Evolutionary conservation across 2,888 invertebrate species (phyloP).

Genomic region (Lycocerus yunnanus): DNA sequence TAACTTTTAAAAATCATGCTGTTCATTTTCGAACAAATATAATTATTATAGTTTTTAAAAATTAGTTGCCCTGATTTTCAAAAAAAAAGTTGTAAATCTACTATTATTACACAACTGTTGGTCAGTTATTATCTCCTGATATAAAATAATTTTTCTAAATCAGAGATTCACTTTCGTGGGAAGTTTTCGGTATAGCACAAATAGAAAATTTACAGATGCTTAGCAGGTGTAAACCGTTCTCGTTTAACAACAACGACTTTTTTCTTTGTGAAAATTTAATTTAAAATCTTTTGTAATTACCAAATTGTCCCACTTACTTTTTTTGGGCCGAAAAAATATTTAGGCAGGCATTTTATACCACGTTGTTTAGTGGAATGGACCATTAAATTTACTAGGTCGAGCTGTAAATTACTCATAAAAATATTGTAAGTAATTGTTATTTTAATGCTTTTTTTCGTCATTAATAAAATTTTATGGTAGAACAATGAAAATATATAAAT

Average conservation of each 20-base stretch:
- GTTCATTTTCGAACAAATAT: too few relatives aligned
- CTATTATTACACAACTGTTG: too few relatives aligned
- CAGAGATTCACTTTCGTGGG: too few relatives aligned
- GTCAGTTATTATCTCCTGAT: too few relatives aligned
- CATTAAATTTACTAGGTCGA: conserved; percentile 13
- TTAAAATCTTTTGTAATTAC: background rate
- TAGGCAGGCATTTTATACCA: background rate
- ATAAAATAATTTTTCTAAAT: too few relatives aligned
- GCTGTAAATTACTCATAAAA: conserved; percentile 9
- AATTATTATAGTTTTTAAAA: too few relatives aligned
- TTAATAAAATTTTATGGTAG: background rate
- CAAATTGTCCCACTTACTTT: background rate
- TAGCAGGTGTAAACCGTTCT: background rate
- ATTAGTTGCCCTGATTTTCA: too few relatives aligned
- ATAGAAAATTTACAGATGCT: background rate
- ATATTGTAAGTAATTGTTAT: conserved; percentile 5
- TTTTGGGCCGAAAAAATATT: background rate
- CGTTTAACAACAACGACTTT: background rate
- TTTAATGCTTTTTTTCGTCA: background rate
- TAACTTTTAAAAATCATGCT: too few relatives aligned
- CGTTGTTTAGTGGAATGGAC: conserved; percentile 2
- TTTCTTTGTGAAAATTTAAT: background rate
- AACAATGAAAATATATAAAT: background rate
- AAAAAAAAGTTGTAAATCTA: too few relatives aligned
- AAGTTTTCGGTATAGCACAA: background rate